Evolutionary conservation across 2,797 vertebrate genomes (phyloP), one percentile per base, ranked within the genome.

Genomic region (Nyctibius grandis): DNA sequence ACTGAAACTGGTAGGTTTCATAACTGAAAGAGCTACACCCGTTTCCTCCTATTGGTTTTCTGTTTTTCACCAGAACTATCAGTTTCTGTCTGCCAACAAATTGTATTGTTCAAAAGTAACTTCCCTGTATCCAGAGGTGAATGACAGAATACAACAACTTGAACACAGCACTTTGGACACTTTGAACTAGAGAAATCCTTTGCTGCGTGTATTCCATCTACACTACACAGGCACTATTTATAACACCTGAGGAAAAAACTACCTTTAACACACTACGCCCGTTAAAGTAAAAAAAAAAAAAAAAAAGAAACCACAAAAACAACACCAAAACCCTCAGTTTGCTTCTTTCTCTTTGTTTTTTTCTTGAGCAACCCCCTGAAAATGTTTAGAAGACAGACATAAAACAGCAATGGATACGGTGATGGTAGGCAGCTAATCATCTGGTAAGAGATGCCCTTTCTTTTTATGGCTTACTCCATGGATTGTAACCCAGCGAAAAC

Each of bases 321-420:
- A 54, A 68, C 47, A 5, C 9, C 4, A 63, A 33, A 36, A 22
- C 0, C 6, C 7, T 45, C 11, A 44, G 0, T 14, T 59, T 6
- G 4, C 5, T 67, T 36, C 22, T 5, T 21, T 45, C 1, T 21
- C 7, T 56, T 70, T 75, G 89, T 89, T 31, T 70, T 75, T 89
- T 89, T 31, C 38, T 85, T 80, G 36, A 65, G 26, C 8, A 85
- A 54, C 1, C 0, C 6, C 12, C 15, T 67, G 54, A 89, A 95
- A 79, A 76, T 31, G 16, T 61, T 75, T 56, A 81, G 44, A 78
- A 82, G 17, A 38, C 11, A 51, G 34, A 69, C 18, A 65, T 72
- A 78, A 81, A 84, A 34, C 40, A 86, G 38, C 61, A 90, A 54
- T 13, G 8, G 31, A 59, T 79, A 79, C 3, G 2, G 17, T 51